Percentiles rank a stretch among this genome's conserved stretches.
phyloP scores from a whole-genome alignment of 2,888 invertebrate species.

The Orchesellides sinensis region DNA sequence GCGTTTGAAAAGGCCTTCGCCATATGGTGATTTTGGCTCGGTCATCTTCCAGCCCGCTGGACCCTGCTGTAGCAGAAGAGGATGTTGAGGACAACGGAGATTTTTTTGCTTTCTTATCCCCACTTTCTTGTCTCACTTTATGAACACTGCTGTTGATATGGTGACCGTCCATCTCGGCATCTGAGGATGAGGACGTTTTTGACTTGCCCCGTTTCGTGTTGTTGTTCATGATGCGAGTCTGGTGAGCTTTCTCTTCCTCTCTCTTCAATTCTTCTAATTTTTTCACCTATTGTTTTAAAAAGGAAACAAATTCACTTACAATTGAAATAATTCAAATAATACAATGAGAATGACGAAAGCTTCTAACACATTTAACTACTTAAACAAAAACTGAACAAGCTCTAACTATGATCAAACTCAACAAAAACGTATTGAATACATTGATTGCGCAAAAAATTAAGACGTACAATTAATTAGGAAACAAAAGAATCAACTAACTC shows the following conservation, averaged over 20 bases:
- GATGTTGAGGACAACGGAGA: slow-evolving; percentile 37
- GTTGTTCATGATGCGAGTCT: slow-evolving; percentile 70
- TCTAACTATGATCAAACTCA: background rate
- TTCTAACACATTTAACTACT: background rate
- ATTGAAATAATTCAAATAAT: too few relatives aligned
- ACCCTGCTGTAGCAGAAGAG: slow-evolving; percentile 8
- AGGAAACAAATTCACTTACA: background rate
- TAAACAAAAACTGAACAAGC: background rate
- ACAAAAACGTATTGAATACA: too few relatives aligned
- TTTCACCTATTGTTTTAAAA: slow-evolving; percentile 61
- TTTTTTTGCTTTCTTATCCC: slow-evolving; percentile 48
- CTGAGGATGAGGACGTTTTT: slow-evolving; percentile 52
- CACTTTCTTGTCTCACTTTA: slow-evolving; percentile 52
- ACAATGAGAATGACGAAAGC: background rate
- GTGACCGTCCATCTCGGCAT: slow-evolving; percentile 61
- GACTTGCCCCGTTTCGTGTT: slow-evolving; percentile 66
- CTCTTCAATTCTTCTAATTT: slow-evolving; percentile 71
- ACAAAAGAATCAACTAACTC: too few relatives aligned
- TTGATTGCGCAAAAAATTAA: too few relatives aligned
- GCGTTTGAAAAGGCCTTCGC: slow-evolving; percentile 87
- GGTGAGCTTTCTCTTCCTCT: slow-evolving; percentile 70
- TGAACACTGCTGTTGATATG: slow-evolving; percentile 64
- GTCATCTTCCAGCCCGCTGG: slow-evolving; percentile 78
- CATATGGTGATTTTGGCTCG: slow-evolving; percentile 85
- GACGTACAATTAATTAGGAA: too few relatives aligned